phyloP scores from a whole-genome alignment of 1,140 invertebrate species.

The Kradibia gibbosae region DNA sequence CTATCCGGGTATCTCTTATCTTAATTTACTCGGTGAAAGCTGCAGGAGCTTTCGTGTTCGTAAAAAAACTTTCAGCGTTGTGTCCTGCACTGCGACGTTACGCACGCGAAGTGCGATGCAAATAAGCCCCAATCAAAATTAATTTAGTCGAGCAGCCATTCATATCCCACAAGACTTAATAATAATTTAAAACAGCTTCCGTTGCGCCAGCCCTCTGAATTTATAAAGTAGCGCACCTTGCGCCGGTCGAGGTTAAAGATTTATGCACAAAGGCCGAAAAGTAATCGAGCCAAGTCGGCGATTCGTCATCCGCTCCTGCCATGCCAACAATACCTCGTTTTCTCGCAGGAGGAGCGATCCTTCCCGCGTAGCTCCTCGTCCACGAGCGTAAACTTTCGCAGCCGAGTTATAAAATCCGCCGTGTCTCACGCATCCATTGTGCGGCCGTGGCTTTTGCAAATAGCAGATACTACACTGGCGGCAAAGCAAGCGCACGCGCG shows the following conservation, averaged over 20 bases:
- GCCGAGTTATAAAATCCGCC: constrained; percentile 7
- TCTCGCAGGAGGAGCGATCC: not conserved
- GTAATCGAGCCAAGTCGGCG: constrained; percentile 18
- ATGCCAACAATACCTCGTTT: constrained; percentile 1
- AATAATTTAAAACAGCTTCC: not conserved
- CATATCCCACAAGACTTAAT: not conserved
- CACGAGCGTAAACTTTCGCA: constrained; percentile 8
- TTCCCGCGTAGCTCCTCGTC: not conserved
- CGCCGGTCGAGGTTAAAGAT: not conserved
- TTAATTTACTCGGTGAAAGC: not conserved
- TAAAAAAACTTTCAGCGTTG: not conserved
- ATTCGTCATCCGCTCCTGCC: constrained; percentile 4
- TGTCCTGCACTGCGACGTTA: not conserved
- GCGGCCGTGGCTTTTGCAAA: not conserved
- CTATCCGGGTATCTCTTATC: not conserved
- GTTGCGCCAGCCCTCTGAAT: not conserved
- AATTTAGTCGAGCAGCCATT: not conserved
- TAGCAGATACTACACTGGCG: not conserved
- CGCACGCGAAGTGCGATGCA: not conserved
- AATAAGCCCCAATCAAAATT: not conserved
- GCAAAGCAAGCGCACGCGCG: no score
- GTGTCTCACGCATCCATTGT: not conserved
- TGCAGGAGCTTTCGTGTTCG: not conserved
- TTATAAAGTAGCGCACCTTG: not conserved
- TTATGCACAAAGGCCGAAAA: not conserved